These are phyloP conservation scores for Bathynomus jamesi DNA, from an alignment of 1,140 invertebrate species.

Conservation along the genomic window DNA sequence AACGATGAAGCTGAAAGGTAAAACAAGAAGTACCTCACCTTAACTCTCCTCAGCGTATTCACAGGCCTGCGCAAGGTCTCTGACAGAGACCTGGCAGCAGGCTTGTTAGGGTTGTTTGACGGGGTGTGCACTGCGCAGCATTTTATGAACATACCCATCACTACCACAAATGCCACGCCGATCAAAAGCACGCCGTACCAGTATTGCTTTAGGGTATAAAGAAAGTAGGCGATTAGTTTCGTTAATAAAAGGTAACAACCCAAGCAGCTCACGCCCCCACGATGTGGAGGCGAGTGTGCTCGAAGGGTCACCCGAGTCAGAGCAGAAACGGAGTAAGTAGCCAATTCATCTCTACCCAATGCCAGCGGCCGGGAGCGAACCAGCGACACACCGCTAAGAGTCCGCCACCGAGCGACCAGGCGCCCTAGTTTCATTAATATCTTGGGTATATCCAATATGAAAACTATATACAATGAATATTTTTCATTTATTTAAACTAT, in stretches of 20 bases:
- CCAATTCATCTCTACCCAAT: too few species aligned
- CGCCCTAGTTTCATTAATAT: too few species aligned
- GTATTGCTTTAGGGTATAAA: slow-evolving; percentile 57
- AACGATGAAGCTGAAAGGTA: neutral
- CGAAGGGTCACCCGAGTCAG: too few species aligned
- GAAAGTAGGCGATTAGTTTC: slow-evolving; percentile 3
- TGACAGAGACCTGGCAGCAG: slow-evolving; percentile 71
- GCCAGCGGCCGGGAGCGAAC: too few species aligned
- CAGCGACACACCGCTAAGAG: too few species aligned
- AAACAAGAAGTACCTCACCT: slow-evolving; percentile 13
- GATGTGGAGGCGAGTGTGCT: too few species aligned
- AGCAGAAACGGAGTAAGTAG: too few species aligned
- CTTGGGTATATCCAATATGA: too few species aligned
- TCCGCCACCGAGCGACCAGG: too few species aligned
- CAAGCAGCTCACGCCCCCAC: neutral
- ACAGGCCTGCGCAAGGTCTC: slow-evolving; percentile 81
- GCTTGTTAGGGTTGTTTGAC: slow-evolving; percentile 89
- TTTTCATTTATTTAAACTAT: too few species aligned
- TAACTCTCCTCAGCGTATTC: slow-evolving; percentile 58
- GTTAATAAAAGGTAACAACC: neutral
- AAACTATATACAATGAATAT: too few species aligned
- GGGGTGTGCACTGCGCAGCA: slow-evolving; percentile 99
- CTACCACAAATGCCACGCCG: slow-evolving; percentile 79
- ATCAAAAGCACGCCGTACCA: slow-evolving; percentile 96
- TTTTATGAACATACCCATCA: slow-evolving; percentile 98